A percentile compares a stretch with the other conserved stretches of the same genome.
Evolutionary conservation across 2,113 vertebrate species (phyloP).

Genomic region (Pelecanoides urinatrix): DNA sequence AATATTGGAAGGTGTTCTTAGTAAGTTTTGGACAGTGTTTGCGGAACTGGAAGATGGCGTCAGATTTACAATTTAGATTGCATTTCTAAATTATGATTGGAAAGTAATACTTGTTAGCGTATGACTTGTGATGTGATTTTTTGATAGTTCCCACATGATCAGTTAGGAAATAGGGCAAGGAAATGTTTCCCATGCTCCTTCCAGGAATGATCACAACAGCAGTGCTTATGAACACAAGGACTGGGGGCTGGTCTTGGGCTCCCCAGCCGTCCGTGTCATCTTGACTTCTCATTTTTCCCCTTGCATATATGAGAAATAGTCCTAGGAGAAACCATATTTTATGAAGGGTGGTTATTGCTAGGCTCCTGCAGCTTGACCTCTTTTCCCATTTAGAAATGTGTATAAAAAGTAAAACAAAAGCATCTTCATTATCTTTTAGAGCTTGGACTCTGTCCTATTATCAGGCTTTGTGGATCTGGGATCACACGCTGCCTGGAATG

Average conservation of each 20-base stretch:
- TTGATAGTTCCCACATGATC: not conserved
- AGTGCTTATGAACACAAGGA: not conserved
- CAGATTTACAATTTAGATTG: not conserved
- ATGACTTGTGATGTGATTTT: not conserved
- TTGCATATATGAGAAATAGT: not conserved
- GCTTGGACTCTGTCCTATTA: not conserved
- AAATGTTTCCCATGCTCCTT: not conserved
- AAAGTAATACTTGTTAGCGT: not conserved
- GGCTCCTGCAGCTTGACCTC: not conserved
- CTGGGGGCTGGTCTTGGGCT: rapidly evolving
- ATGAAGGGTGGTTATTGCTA: not conserved
- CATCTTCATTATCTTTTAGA: not conserved
- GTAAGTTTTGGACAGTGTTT: not conserved
- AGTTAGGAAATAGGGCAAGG: not conserved
- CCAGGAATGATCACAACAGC: not conserved
- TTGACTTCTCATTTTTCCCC: not conserved
- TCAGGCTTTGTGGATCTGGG: not conserved
- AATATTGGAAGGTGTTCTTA: not conserved
- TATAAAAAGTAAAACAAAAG: not conserved
- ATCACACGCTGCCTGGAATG: not conserved
- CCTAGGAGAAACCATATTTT: not conserved
- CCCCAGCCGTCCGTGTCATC: not conserved
- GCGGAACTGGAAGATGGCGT: not conserved
- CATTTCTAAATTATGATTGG: not conserved
- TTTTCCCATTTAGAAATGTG: not conserved